Evolutionary conservation across 1,140 invertebrate species (phyloP).

Genomic region (Diorhabda carinulata): DNA sequence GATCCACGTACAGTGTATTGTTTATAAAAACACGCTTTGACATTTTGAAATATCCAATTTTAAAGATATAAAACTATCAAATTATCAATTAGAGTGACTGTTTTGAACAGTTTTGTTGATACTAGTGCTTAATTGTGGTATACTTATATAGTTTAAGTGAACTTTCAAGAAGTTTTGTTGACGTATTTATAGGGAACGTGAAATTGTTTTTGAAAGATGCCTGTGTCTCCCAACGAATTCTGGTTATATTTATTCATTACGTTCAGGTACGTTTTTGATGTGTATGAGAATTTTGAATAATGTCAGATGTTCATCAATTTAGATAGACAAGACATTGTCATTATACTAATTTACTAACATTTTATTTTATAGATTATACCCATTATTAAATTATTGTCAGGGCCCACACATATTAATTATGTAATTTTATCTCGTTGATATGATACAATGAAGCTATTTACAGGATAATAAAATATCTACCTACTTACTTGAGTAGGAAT

Average conservation of each 20-base stretch:
- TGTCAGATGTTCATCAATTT: too few species aligned
- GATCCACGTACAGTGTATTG: slow-evolving; percentile 8
- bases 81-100: background rate
- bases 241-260: background rate
- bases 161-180: slow-evolving; percentile 12
- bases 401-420: slow-evolving; percentile 16
- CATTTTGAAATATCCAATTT: background rate
- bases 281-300: too few species aligned
- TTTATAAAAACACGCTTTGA: background rate
- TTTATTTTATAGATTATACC: background rate
- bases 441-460: background rate
- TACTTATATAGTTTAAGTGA: slow-evolving; percentile 6
- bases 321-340: too few species aligned
- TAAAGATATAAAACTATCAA: background rate
- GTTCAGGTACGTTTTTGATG: background rate
- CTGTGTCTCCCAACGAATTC: slow-evolving; percentile 10
- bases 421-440: slow-evolving; percentile 8
- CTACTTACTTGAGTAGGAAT: background rate
- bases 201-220: slow-evolving; percentile 13
- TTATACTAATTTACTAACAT: too few species aligned
- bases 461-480: background rate
- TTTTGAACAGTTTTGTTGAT: background rate
- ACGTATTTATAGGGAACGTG: background rate
- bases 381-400: slow-evolving; percentile 15
- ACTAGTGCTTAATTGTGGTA: background rate